These are phyloP conservation scores for Belonocnema kinseyi DNA, from an alignment of 1,140 invertebrate species.

Conservation along the genomic window DNA sequence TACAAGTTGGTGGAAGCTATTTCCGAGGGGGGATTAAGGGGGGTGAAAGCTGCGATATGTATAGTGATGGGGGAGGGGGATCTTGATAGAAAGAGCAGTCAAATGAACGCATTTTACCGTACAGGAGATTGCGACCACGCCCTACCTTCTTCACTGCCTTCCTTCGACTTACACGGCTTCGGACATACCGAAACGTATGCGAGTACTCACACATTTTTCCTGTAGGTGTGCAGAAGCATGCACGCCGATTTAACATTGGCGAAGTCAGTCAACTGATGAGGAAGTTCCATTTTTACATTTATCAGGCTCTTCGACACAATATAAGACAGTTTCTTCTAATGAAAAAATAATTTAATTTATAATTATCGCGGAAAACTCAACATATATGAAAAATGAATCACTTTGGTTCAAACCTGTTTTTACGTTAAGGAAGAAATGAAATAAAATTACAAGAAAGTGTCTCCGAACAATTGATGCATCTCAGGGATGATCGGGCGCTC, in stretches of 20 bases:
- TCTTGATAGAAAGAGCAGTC: constrained; percentile 45
- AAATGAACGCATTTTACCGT: constrained; percentile 56
- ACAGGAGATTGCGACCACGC: constrained; percentile 50
- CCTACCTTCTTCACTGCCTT: constrained; percentile 42
- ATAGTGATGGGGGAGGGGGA: too few relatives aligned
- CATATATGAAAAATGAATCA: too few relatives aligned
- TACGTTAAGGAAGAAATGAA: too few relatives aligned
- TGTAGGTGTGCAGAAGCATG: neutral
- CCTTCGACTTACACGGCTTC: constrained; percentile 36
- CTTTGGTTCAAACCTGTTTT: too few relatives aligned
- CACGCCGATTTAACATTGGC: constrained; percentile 31
- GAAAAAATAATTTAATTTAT: too few relatives aligned
- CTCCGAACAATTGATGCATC: too few relatives aligned
- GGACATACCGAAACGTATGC: constrained; percentile 36
- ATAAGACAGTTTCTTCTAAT: too few relatives aligned
- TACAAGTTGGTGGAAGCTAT: constrained; percentile 40
- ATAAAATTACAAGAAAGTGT: too few relatives aligned
- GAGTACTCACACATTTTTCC: constrained; percentile 37
- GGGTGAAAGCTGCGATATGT: too few relatives aligned
- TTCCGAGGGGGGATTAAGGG: too few relatives aligned
- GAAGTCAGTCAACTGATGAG: constrained; percentile 11
- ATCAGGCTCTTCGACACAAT: too few relatives aligned
- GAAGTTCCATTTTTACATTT: neutral
- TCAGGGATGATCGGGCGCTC: constrained; percentile 31
- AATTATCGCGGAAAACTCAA: too few relatives aligned